Evolutionary conservation across 2,797 vertebrate genomes (phyloP).

Genomic region (Chaetophractus vellerosus): DNA sequence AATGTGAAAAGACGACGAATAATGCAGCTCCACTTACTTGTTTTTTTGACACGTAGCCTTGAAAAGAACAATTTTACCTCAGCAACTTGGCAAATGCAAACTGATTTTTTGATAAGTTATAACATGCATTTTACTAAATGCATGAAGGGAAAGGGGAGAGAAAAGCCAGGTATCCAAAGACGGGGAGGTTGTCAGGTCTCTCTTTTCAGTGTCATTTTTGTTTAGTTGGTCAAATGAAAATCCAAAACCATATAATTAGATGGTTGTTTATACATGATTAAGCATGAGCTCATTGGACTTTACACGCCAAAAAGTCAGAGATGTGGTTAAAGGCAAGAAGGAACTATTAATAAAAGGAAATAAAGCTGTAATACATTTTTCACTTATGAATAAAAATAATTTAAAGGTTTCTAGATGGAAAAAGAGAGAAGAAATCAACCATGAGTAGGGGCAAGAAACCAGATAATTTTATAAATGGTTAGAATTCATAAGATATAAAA

Average conservation of each 20-base stretch:
- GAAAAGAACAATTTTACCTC: conserved; percentile 84
- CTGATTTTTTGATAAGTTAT: conserved; percentile 76
- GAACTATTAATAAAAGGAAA: conserved; percentile 82
- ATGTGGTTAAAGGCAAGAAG: conserved; percentile 82
- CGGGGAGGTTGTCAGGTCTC: conserved; percentile 77
- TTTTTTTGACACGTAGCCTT: conserved; percentile 77
- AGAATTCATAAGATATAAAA: conserved; percentile 65
- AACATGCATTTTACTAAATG: conserved; percentile 66
- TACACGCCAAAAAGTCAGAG: conserved; percentile 77
- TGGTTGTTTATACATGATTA: conserved; percentile 83
- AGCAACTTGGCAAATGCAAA: conserved; percentile 76
- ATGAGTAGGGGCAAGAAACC: conserved; percentile 62
- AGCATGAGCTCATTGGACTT: conserved; percentile 82
- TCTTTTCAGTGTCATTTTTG: conserved; percentile 80
- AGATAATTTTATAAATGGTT: conserved; percentile 74
- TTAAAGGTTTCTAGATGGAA: conserved; percentile 67
- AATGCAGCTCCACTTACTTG: conserved; percentile 66
- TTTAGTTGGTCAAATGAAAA: conserved; percentile 83
- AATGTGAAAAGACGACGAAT: conserved; percentile 71
- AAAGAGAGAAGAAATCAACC: conserved; percentile 67
- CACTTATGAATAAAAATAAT: conserved; percentile 82
- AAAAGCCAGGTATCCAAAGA: conserved; percentile 81
- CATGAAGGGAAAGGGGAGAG: conserved; percentile 53
- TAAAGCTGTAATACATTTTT: conserved; percentile 82
- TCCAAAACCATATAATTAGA: conserved; percentile 85